These are phyloP conservation scores for Druon quercuslanigerum DNA, from an alignment of 1,140 invertebrate genomes.

Conservation along the genomic window DNA sequence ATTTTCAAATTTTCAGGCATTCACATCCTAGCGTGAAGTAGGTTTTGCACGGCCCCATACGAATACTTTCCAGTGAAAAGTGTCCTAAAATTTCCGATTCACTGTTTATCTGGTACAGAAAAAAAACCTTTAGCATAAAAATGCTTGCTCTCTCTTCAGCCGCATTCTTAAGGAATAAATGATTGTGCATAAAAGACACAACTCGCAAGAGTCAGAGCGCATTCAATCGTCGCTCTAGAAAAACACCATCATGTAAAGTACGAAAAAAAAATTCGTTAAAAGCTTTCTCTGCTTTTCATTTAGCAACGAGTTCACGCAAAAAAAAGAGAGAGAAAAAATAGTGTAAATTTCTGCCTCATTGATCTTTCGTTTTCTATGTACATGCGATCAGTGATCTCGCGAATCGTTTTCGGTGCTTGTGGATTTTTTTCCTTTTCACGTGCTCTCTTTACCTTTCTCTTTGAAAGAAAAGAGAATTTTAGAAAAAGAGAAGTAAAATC, in stretches of 20 bases:
- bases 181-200: background rate
- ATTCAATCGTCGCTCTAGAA: background rate
- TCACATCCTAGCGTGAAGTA: too few relatives aligned
- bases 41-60: too few relatives aligned
- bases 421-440: background rate
- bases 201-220: background rate
- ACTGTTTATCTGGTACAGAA: too few relatives aligned
- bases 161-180: background rate
- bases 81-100: too few relatives aligned
- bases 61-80: too few relatives aligned
- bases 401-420: conserved; percentile 7
- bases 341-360: conserved; percentile 26
- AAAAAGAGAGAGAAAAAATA: background rate
- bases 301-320: conserved; percentile 12
- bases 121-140: too few relatives aligned
- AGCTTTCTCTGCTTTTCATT: background rate
- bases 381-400: conserved; percentile 11
- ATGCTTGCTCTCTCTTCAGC: background rate
- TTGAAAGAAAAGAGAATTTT: background rate
- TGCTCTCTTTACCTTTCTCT: background rate
- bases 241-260: background rate
- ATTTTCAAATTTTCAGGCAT: too few relatives aligned
- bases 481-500: conserved; percentile 7
- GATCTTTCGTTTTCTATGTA: conserved; percentile 13
- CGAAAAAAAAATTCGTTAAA: conserved; percentile 11